These are phyloP conservation scores for Cecidostiba fungosa DNA, from an alignment of 2,888 invertebrate genomes.

Conservation along the genomic window DNA sequence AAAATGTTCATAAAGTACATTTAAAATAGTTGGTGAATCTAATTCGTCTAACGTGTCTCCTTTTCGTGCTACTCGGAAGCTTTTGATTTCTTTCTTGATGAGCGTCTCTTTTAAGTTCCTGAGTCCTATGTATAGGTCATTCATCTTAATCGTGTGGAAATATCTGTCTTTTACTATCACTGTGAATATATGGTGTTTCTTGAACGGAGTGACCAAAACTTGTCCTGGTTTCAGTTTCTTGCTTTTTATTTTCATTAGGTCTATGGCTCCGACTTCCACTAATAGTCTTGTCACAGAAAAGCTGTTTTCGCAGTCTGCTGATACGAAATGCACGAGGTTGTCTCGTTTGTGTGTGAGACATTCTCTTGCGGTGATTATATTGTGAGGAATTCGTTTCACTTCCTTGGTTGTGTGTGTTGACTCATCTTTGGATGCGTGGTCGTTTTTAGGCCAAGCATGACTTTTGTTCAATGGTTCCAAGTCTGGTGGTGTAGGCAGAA, in stretches of 20 bases:
- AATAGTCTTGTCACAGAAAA: conserved; percentile 36
- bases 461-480: too few species aligned
- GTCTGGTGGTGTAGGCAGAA: too few species aligned
- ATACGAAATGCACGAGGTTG: conserved; percentile 43
- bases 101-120: conserved; percentile 18
- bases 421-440: too few species aligned
- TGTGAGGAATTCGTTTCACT: background rate
- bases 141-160: conserved; percentile 10
- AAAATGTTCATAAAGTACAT: conserved; percentile 36
- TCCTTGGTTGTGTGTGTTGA: too few species aligned
- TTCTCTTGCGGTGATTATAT: background rate
- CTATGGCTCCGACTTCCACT: conserved; percentile 48
- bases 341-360: conserved; percentile 30
- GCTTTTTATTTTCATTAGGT: background rate
- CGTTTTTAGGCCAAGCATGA: too few species aligned
- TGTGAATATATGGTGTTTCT: conserved; percentile 32
- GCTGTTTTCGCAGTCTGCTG: conserved; percentile 35
- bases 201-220: conserved; percentile 33
- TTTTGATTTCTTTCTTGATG: background rate
- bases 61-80: conserved; percentile 45
- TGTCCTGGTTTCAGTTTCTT: conserved; percentile 41
- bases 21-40: too few species aligned
- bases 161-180: conserved; percentile 44
- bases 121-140: background rate
- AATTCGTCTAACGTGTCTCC: conserved; percentile 49